Evolutionary conservation across 2,113 vertebrate genomes (phyloP), one percentile per base, ranked within the genome.

Genomic region (Bos indicus): DNA sequence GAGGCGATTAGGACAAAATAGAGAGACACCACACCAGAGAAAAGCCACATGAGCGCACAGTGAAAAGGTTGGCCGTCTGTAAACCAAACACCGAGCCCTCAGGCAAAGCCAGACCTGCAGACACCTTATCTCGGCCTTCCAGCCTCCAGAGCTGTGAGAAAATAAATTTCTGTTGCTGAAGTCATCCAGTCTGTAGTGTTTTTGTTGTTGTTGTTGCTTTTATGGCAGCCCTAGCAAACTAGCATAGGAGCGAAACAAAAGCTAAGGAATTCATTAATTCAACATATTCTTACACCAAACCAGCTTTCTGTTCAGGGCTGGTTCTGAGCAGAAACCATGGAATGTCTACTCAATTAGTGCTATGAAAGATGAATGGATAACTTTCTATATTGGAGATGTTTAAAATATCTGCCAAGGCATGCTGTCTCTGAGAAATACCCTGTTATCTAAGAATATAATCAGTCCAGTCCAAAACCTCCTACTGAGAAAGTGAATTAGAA

Each of bases 21-120:
- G 9, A 57, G 51, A 64, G 19, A 17, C 10, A 30, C 12, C n/a
- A 30, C 28, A 17, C 26, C 28, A 52, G n/a, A 64, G 57, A n/a
- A 64, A 56, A 26, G 43, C 40, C 40, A 3, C 5, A 3, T 14
- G 46, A 33, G 57, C 1, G 25, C 57, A 6, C 28, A n/a, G 26
- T 12, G 13, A 25, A 57, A 52, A 43, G 6, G 7, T 4, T 4
- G 7, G 5, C n/a, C 13, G 0, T n/a, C 28, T 64, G 4, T 30
- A 67, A 56, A 33, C 26, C 36, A 67, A 56, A 43, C 59, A 56
- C 21, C 3, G 2, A 26, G 48, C 7, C 26, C 26, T 6, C 28
- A 28, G 59, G 36, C 46, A 33, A 94, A 92, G 40, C 1, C 46
- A 33, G 6, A 4, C 17, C 17, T 92, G 2, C 16, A 1, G 23